These are phyloP conservation scores for Cephus sareptanus DNA, from an alignment of 2,888 invertebrate genomes.

Conservation along the genomic window DNA sequence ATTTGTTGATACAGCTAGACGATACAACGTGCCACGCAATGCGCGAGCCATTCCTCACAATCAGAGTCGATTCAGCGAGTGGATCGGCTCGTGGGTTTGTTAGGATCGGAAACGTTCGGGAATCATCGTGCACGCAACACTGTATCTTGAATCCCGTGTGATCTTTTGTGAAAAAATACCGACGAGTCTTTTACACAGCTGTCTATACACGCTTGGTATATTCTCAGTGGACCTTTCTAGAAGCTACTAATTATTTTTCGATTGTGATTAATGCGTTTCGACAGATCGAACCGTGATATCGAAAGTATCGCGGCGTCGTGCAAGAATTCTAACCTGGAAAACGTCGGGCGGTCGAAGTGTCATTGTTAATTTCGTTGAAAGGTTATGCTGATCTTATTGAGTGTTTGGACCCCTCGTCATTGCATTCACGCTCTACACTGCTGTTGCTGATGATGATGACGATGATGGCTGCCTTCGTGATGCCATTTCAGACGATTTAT, in stretches of 20 bases:
- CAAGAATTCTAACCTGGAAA: too few species aligned
- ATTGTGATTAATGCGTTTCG: constrained; percentile 43
- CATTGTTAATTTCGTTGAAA: too few species aligned
- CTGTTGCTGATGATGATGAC: neutral
- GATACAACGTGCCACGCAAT: constrained; percentile 15
- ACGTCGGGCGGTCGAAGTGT: too few species aligned
- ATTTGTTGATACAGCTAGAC: too few species aligned
- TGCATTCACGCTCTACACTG: neutral
- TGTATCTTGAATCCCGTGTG: neutral
- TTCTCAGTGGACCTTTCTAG: too few species aligned
- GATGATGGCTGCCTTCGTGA: neutral
- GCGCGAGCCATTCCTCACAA: constrained; percentile 48
- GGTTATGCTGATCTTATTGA: too few species aligned
- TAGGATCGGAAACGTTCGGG: constrained; percentile 7
- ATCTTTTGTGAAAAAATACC: too few species aligned
- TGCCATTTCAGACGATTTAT: constrained; percentile 37
- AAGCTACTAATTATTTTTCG: constrained; percentile 41
- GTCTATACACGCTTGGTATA: too few species aligned
- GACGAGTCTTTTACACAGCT: too few species aligned
- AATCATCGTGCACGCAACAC: neutral
- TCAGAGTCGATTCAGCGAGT: constrained; percentile 44
- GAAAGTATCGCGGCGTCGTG: neutral
- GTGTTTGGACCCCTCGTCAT: too few species aligned
- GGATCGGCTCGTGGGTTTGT: constrained; percentile 9
- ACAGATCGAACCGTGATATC: neutral